Conservation (phyloP, 2,888 invertebrate species). For the Pycnomerus fuliginosus region DNA sequence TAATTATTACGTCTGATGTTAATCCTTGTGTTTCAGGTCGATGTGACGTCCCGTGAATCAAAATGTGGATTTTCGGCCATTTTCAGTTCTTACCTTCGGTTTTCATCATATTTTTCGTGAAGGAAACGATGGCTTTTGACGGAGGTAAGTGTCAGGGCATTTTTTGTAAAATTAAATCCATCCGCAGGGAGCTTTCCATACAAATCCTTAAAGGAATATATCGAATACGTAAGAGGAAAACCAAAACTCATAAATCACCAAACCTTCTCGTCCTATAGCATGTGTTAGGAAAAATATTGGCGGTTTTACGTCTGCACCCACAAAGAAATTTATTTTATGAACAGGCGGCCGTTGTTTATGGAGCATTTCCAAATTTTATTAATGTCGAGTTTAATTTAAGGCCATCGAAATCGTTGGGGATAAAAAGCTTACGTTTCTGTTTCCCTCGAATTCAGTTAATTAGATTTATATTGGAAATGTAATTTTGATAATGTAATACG, state of each 20-base stretch:
- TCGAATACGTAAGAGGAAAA: constrained; percentile 41
- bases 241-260: constrained; percentile 40
- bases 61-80: constrained; percentile 27
- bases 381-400: too few species aligned
- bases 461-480: too few species aligned
- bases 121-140: neutral
- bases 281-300: constrained; percentile 39
- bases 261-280: constrained; percentile 33
- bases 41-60: constrained; percentile 31
- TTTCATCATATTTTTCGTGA: neutral
- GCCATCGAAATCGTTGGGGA: too few species aligned
- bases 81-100: neutral
- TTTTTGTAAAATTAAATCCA: neutral
- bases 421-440: too few species aligned
- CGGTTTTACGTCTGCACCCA: constrained; percentile 37
- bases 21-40: constrained; percentile 32
- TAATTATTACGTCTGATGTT: constrained; percentile 14
- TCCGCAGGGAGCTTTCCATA: constrained; percentile 32
- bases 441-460: too few species aligned
- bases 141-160: neutral
- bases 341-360: too few species aligned
- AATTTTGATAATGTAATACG: too few species aligned
- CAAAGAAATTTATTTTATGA: constrained; percentile 34
- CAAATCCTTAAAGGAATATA: constrained; percentile 39
- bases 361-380: too few species aligned